These are phyloP conservation scores for Sorex araneus DNA, from an alignment of 2,113 vertebrate genomes.

Conservation along the genomic window DNA sequence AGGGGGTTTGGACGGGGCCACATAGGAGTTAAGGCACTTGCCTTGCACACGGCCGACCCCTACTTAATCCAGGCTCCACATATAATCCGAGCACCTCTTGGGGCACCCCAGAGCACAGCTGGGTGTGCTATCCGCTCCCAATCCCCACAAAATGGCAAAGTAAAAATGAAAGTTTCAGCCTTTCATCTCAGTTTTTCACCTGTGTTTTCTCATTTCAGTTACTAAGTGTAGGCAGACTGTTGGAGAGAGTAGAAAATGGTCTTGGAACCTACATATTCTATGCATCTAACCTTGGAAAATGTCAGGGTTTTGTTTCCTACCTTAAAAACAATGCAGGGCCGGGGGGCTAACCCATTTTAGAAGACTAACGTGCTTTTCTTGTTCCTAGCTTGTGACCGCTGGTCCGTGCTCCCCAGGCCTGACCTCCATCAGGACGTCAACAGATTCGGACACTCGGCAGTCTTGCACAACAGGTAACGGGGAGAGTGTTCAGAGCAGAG, in stretches of 20 bases:
- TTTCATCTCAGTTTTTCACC: too few species aligned
- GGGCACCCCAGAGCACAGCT: too few species aligned
- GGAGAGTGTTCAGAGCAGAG: constrained; percentile 49
- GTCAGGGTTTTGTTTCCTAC: neutral
- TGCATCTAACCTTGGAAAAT: constrained; percentile 29
- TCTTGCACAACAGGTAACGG: constrained; percentile 93
- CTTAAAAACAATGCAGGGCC: neutral
- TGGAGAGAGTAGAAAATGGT: constrained; percentile 39
- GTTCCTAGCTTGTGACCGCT: constrained; percentile 94
- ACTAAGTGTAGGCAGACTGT: neutral
- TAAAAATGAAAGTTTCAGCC: neutral
- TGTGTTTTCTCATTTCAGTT: too few species aligned
- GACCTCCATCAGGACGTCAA: constrained; percentile 94
- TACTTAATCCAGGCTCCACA: too few species aligned
- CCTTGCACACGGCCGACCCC: too few species aligned
- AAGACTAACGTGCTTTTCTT: constrained; percentile 72
- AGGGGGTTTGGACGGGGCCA: too few species aligned
- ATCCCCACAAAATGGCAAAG: too few species aligned
- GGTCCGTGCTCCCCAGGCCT: constrained; percentile 94
- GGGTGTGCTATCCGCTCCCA: too few species aligned
- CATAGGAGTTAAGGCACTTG: too few species aligned
- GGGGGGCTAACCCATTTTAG: too few species aligned
- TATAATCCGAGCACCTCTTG: too few species aligned
- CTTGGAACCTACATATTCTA: constrained; percentile 3
- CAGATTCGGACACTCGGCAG: constrained; percentile 97